Conservation (phyloP, 2,797 vertebrate species). For the Chelidonichthys spinosus region DNA sequence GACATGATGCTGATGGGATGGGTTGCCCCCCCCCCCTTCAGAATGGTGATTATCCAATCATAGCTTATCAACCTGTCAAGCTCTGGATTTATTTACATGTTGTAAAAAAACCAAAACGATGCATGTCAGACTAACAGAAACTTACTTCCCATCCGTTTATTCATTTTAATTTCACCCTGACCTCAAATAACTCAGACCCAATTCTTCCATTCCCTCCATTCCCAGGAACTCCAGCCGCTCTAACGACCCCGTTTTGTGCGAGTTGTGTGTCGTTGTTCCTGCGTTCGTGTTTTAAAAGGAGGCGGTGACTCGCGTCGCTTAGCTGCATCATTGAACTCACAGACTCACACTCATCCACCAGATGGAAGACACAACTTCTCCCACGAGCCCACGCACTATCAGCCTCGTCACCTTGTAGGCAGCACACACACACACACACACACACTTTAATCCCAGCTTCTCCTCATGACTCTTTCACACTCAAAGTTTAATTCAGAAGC, state of each 20-base stretch:
- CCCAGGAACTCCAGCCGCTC: too few relatives aligned
- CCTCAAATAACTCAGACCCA: too few relatives aligned
- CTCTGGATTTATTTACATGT: too few relatives aligned
- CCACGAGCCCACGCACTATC: constrained; percentile 57
- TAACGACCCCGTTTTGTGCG: not conserved
- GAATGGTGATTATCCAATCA: not conserved
- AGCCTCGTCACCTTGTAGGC: constrained; percentile 60
- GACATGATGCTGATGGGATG: constrained; percentile 12
- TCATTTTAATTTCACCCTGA: too few relatives aligned
- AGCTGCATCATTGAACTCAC: constrained; percentile 59
- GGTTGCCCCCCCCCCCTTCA: constrained; percentile 1
- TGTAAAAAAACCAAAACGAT: too few relatives aligned
- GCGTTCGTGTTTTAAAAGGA: constrained; percentile 23
- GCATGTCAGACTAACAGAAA: too few relatives aligned
- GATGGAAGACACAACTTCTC: constrained; percentile 47
- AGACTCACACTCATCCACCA: constrained; percentile 48
- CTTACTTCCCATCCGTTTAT: too few relatives aligned
- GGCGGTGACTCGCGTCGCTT: constrained; percentile 61
- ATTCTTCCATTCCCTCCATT: too few relatives aligned
- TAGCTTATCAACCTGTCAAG: not conserved
- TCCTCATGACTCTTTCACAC: constrained; percentile 39
- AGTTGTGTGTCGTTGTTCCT: not conserved
- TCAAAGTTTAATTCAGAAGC: constrained; percentile 40
- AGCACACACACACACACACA: not conserved
- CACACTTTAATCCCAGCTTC: constrained; percentile 33